Base-by-base conservation (phyloP, 2,113 vertebrate species). In the Hystrix cristata region DNA sequence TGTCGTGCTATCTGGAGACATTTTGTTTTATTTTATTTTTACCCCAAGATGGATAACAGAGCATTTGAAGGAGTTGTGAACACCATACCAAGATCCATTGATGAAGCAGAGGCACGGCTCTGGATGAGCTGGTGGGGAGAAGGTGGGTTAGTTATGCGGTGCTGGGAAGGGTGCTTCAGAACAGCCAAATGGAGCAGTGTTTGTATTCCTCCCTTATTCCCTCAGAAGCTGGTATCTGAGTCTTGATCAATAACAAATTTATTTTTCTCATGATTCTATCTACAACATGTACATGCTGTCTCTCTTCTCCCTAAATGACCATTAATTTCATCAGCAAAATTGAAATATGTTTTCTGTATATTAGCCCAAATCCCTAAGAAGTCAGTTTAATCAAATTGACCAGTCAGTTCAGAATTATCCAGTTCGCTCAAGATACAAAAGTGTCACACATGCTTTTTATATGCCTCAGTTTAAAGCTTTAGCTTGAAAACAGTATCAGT, bases 361-460 rank as follows among this genome's bases (percentile, higher is more conserved):
- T 83, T 93, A 96, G 9, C 55, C n/a, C 67, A 71, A 89, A 25
- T 79, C 51, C 46, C 13, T 81, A 62, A 51, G n/a, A 2, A 48
- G 25, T 95, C 43, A 53, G 38, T 81, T 94, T 95, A 85, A 80
- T 34, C 71, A 14, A 90, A 95, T 81, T 65, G 31, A n/a, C n/a
- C 34, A 64, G 23, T 57, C 34, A 87, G 53, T 53, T 65, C 38
- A 78, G 60, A 95, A 69, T 92, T 51, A 82, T 71, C 25, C 18
- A 74, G n/a, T 94, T 53, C 92, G 38, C 64, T 92, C 53, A 87
- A 88, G 65, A 84, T 89, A 25, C 25, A 87, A 96, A 79, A 10
- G 6, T 64, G 43, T 64, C 57, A 80, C 43, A 38, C 2, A 29
- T 31, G 48, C 71, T 71, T 13, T 81, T 86, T 76, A 80, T 59